A percentile compares a stretch with the other conserved stretches of the same genome.
Conservation (phyloP, 2,888 invertebrate genomes). For the Athripsodes cinereus region DNA sequence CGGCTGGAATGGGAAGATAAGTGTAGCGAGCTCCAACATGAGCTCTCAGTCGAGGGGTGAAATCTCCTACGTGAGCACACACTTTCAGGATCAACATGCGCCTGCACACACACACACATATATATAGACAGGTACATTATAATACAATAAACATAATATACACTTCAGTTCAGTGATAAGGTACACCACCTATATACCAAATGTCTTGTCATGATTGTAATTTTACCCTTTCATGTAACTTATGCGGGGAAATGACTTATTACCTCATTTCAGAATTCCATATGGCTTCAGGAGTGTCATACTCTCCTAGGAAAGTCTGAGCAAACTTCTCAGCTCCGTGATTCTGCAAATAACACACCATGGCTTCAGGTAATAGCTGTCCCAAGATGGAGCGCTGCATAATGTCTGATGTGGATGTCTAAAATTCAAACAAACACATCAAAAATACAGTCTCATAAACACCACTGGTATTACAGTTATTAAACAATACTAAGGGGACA, state of each 20-base stretch:
- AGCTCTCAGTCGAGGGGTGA: slow-evolving; percentile 87
- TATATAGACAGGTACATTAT: background rate
- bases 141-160: too few species aligned
- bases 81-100: slow-evolving; percentile 95
- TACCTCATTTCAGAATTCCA: slow-evolving; percentile 98
- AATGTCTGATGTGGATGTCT: slow-evolving; percentile 59
- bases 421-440: background rate
- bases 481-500: slow-evolving; percentile 31
- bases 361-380: slow-evolving; percentile 94
- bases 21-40: slow-evolving; percentile 94
- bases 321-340: slow-evolving; percentile 98
- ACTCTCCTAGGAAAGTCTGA: slow-evolving; percentile 95
- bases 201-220: too few species aligned
- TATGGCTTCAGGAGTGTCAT: slow-evolving; percentile 98
- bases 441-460: too few species aligned
- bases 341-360: slow-evolving; percentile 98
- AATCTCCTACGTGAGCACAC: slow-evolving; percentile 95
- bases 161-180: too few species aligned
- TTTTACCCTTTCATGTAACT: background rate
- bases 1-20: slow-evolving; percentile 90
- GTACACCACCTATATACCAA: too few species aligned
- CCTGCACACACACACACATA: slow-evolving; percentile 37
- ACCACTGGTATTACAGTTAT: too few species aligned
- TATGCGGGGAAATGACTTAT: background rate
- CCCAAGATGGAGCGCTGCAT: slow-evolving; percentile 91